phyloP scores from a whole-genome alignment of 2,888 invertebrate genomes.

The Dugesia japonica region DNA sequence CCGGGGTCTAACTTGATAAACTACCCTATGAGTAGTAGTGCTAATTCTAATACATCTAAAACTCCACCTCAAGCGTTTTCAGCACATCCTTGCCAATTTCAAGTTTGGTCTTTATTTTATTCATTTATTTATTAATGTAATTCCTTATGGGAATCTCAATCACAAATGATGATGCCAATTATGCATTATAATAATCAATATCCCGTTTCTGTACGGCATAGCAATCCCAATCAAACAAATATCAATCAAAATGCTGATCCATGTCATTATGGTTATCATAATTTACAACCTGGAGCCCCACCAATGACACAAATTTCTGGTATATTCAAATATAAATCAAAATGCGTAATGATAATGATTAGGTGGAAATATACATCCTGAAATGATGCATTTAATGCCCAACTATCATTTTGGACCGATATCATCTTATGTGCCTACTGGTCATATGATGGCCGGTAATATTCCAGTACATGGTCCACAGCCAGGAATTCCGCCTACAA shows the following conservation, averaged over 20 bases:
- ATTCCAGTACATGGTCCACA: background rate
- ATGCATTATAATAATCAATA: constrained; percentile 9
- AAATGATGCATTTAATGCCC: constrained; percentile 2
- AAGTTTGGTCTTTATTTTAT: background rate
- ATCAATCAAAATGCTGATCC: background rate
- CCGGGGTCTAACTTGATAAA: background rate
- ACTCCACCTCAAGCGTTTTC: constrained; percentile 1
- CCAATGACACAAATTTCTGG: background rate
- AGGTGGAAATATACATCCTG: background rate
- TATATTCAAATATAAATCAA: background rate
- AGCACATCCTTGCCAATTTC: constrained; percentile 1
- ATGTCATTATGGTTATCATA: constrained; percentile 9
- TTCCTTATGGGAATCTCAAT: background rate
- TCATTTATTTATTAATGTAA: too few relatives aligned
- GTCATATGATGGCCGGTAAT: background rate
- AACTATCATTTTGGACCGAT: constrained; percentile 14
- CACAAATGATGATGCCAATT: background rate
- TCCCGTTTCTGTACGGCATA: background rate
- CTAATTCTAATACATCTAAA: background rate
- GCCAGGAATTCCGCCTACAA: background rate
- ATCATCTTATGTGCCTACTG: background rate
- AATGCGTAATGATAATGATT: background rate
- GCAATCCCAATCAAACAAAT: background rate
- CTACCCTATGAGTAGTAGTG: constrained; percentile 9
- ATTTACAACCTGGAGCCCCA: background rate